Evolutionary conservation across 2,797 vertebrate genomes (phyloP), one percentile per base, ranked within the genome.

Genomic region (Decapterus maruadsi): DNA sequence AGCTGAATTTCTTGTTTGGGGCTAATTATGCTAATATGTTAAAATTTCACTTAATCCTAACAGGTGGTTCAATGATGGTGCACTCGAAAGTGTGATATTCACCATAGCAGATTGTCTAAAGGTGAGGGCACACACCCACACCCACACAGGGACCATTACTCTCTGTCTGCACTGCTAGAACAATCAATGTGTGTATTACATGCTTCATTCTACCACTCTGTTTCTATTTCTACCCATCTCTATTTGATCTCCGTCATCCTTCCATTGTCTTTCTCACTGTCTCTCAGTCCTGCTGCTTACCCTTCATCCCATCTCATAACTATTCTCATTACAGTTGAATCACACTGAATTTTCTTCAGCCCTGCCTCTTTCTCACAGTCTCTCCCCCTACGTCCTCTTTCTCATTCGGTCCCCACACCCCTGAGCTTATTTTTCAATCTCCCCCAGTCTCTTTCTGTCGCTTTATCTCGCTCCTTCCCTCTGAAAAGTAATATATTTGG

Each of bases 401-500:
- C 43, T 36, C 38, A 6, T 58, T 51, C 53, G n/a, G 12, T 60
- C 19, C 6, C 43, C 22, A 55, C 12, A 17, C 43, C 64, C 34
- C 60, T 16, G 31, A 74, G 61, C 61, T 59, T 61, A 59, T 68
- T 72, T 71, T 76, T 59, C 70, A 67, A 63, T 80, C 69, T 68
- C 46, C 19, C 51, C 57, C 34, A 55, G 56, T 40, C 50, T 48
- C 64, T 51, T 61, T 62, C 57, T 59, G 16, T 53, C 31, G 72
- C 68, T 72, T 76, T 65, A 82, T 78, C 71, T 69, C 45, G 31
- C 22, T 48, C 62, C 53, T 50, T 72, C 58, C 59, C 26, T 65
- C 70, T 62, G 50, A 48, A 76, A 82, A 68, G 64, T 76, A 65
- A 88, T 74, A 69, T 48, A 69, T 80, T 77, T 82, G 53, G 31